Evolutionary conservation across 2,888 invertebrate species (phyloP), one percentile per base, ranked within the genome.

Genomic region (Drosophila helvetica): DNA sequence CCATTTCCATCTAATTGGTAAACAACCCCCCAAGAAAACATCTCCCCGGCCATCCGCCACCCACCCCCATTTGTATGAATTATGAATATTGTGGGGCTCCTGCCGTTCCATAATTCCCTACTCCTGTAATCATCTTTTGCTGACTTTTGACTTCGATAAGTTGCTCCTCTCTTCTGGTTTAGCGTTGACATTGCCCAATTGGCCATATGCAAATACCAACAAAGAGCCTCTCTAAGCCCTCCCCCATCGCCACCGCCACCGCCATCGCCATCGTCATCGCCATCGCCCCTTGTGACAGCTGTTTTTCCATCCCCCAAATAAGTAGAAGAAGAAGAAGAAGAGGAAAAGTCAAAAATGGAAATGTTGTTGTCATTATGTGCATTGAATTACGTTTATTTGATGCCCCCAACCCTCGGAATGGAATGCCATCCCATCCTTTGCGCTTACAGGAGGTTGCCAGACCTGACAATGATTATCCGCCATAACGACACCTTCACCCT

Each of bases 311-410:
- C 27, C 38, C 42, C 38, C 25, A 22, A 50, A 57, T 30, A 43
- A 38, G 9, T 3, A 17, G 33, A 19, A 22, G 33, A 33, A 19
- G 15, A n/a, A 6, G n/a, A 57, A 57, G 7, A 47, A 38, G 45
- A 45, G 19, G 38, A 57, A 57, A 33, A 60, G 65, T 73, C 65
- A 73, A 78, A 86, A 83, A 86, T 75, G 80, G 75, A 80, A 86
- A 80, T 83, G 75, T 86, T 83, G 80, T 83, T 83, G 83, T 83
- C 86, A 83, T 83, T 86, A 83, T 80, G 86, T 73, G 86, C 86
- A 86, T 86, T 83, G 80, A 86, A 86, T 83, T 83, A 83, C 86
- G 77, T 86, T 86, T 86, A 83, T 86, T 80, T 83, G 80, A 86
- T 79, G 86, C 68, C 77, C 64, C 56, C 62, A 53, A 55, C 47